Conservation (phyloP, 2,888 invertebrate genomes). For the Cantharis rustica region DNA sequence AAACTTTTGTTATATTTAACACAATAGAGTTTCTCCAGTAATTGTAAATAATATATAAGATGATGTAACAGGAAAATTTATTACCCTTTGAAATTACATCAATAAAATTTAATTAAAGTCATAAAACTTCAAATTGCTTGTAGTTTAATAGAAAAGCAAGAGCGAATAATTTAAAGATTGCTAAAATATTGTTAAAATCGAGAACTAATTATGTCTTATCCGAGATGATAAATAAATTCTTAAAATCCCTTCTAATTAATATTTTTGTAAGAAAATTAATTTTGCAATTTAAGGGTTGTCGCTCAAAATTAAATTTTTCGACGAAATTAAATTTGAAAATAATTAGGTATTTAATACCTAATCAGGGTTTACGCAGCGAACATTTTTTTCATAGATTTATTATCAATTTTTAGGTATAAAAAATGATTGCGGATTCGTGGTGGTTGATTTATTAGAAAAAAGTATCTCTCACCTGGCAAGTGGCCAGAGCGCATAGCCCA, state of each 20-base stretch:
- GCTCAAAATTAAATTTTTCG: neutral
- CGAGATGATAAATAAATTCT: neutral
- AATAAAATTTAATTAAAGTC: neutral
- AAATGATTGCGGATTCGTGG: neutral
- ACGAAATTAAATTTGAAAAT: neutral
- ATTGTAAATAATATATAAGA: neutral
- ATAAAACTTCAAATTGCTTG: neutral
- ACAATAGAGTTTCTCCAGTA: neutral
- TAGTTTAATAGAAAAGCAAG: neutral
- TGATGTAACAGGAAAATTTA: neutral
- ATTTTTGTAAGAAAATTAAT: neutral
- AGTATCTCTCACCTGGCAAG: slow-evolving; percentile 53
- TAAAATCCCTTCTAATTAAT: neutral
- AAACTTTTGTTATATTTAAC: too few relatives aligned
- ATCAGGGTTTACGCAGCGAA: neutral
- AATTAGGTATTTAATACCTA: neutral
- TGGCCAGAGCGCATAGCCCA: slow-evolving; percentile 57
- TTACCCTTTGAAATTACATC: neutral
- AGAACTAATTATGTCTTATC: neutral
- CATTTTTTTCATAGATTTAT: neutral
- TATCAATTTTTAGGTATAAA: neutral
- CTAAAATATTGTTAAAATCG: neutral
- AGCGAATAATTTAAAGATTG: neutral
- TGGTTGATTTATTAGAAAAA: neutral
- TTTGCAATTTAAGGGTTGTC: neutral